These are phyloP conservation scores for Orbicella faveolata DNA, from an alignment of 64 coral and sea anemone species.

Conservation along the genomic window DNA sequence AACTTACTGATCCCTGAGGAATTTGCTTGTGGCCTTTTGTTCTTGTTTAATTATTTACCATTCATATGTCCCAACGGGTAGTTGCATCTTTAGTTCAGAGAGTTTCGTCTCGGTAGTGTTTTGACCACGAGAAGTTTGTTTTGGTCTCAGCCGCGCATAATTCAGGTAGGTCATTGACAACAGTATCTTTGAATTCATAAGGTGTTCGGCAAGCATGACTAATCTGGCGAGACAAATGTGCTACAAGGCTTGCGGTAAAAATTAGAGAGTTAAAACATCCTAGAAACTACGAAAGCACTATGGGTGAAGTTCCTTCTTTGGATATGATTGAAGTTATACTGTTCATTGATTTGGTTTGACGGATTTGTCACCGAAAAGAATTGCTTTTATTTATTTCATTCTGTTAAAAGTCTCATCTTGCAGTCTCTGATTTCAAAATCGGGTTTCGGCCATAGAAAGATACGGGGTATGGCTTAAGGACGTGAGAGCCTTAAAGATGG, in stretches of 20 bases:
- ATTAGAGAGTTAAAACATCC: too few relatives aligned
- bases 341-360: neutral
- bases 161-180: slow-evolving; percentile 19
- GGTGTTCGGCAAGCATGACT: neutral
- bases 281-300: neutral
- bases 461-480: too few relatives aligned
- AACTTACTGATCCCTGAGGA: slow-evolving; percentile 16
- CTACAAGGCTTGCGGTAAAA: neutral
- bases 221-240: neutral
- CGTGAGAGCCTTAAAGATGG: too few relatives aligned
- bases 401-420: too few relatives aligned
- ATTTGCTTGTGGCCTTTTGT: slow-evolving; percentile 50
- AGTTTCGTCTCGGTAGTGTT: slow-evolving; percentile 4
- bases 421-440: too few relatives aligned
- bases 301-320: too few relatives aligned
- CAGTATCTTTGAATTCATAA: neutral
- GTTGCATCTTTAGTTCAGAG: slow-evolving; percentile 9
- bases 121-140: slow-evolving; percentile 33
- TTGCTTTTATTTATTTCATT: neutral
- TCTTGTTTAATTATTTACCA: slow-evolving; percentile 33
- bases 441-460: too few relatives aligned
- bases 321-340: neutral
- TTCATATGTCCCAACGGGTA: neutral
- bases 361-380: neutral
- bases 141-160: slow-evolving; percentile 17